phyloP scores from a whole-genome alignment of 2,113 vertebrate species.

The Myotis davidii region DNA sequence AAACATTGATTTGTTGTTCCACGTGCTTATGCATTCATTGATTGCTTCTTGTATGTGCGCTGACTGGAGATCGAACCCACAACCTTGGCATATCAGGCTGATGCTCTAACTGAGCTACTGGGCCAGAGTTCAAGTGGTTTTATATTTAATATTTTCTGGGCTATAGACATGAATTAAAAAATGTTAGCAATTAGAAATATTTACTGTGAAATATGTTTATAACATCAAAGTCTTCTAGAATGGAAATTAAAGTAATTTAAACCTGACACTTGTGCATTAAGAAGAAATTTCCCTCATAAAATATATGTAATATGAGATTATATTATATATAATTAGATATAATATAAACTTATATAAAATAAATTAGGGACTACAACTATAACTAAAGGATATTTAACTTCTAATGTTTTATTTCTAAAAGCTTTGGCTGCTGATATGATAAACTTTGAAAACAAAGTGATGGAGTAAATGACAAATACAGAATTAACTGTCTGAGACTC shows the following conservation, averaged over 20 bases:
- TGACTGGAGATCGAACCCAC: no score
- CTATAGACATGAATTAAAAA: neutral
- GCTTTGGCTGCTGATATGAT: neutral
- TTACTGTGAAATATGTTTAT: neutral
- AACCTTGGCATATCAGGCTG: no score
- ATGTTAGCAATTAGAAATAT: neutral
- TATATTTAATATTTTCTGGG: neutral
- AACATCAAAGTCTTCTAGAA: neutral
- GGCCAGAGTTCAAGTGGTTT: no score
- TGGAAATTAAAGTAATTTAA: neutral
- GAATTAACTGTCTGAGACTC: neutral
- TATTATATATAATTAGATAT: neutral
- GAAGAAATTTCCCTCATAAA: neutral
- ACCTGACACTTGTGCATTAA: neutral
- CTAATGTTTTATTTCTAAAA: slow-evolving; percentile 24
- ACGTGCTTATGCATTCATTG: no score
- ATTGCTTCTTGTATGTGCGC: no score
- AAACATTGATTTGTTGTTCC: no score
- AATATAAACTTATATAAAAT: neutral
- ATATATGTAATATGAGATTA: neutral
- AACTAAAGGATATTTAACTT: neutral
- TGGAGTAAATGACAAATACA: neutral
- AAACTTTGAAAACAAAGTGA: neutral
- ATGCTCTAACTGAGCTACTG: no score
- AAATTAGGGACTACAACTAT: neutral